These are phyloP conservation scores for Ditylenchus weischeri DNA, from an alignment of 2,888 invertebrate genomes.

Conservation along the genomic window DNA sequence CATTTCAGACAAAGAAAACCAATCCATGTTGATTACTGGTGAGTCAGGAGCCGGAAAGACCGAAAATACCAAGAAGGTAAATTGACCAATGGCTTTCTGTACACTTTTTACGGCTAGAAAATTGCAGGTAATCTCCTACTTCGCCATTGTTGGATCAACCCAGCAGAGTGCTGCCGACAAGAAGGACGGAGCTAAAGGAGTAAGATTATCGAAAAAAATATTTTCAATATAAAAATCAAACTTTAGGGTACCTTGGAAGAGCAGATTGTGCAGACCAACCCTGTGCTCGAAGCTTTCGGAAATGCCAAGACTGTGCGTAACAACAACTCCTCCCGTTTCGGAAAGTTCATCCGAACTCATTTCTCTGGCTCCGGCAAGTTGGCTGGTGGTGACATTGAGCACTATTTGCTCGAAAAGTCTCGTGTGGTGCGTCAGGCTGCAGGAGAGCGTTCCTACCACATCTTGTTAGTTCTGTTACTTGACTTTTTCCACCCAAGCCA, in stretches of 20 bases:
- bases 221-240: background rate
- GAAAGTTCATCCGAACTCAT: slow-evolving; percentile 99
- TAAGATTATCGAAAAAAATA: slow-evolving; percentile 17
- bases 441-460: slow-evolving; percentile 98
- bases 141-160: slow-evolving; percentile 71
- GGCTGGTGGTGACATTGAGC: slow-evolving; percentile 99
- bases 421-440: slow-evolving; percentile 87
- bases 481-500: too few species aligned
- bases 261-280: slow-evolving; percentile 99
- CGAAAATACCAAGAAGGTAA: slow-evolving; percentile 78
- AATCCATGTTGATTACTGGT: slow-evolving; percentile 93
- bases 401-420: slow-evolving; percentile 98
- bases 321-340: slow-evolving; percentile 99
- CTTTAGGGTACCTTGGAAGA: slow-evolving; percentile 84
- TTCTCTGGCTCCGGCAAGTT: slow-evolving; percentile 98
- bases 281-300: slow-evolving; percentile 67
- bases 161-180: slow-evolving; percentile 36
- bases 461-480: slow-evolving; percentile 60
- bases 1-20: slow-evolving; percentile 58
- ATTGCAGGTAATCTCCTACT: slow-evolving; percentile 87
- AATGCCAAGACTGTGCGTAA: slow-evolving; percentile 99
- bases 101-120: too few species aligned
- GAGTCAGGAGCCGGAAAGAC: slow-evolving; percentile 99
- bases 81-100: too few species aligned
- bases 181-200: slow-evolving; percentile 45